These are phyloP conservation scores for Rhamnusium bicolor DNA, from an alignment of 2,888 invertebrate genomes.

Conservation along the genomic window DNA sequence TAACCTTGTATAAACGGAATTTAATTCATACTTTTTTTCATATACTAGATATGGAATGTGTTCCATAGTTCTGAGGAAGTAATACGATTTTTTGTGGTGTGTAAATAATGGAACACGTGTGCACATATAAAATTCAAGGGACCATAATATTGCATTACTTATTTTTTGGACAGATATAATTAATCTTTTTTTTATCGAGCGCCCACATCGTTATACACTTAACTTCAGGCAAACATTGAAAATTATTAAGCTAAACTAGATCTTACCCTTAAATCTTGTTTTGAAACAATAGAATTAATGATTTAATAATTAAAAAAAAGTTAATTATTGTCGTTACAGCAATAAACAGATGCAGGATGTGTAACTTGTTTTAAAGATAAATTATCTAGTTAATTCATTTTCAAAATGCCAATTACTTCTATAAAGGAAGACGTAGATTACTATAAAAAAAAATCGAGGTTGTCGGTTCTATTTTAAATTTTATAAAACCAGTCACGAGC, in stretches of 20 bases:
- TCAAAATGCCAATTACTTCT: background rate
- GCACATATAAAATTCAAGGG: too few relatives aligned
- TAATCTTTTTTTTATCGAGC: too few relatives aligned
- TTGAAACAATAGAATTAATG: background rate
- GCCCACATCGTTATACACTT: too few relatives aligned
- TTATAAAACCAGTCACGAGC: background rate
- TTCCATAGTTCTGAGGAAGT: too few relatives aligned
- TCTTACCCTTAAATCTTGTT: background rate
- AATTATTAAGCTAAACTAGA: background rate
- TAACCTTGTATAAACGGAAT: too few relatives aligned
- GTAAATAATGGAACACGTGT: too few relatives aligned
- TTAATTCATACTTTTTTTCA: too few relatives aligned
- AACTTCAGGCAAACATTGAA: background rate
- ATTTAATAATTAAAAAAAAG: background rate
- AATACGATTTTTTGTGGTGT: too few relatives aligned
- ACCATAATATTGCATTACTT: too few relatives aligned
- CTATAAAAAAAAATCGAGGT: too few relatives aligned
- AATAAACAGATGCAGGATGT: background rate
- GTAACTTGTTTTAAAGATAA: background rate
- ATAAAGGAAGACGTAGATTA: background rate
- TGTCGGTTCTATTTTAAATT: background rate
- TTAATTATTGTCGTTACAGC: background rate
- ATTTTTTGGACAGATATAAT: too few relatives aligned
- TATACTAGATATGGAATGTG: too few relatives aligned
- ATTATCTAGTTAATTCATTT: background rate